Evolutionary conservation across 2,113 vertebrate genomes (phyloP).

Genomic region (Archocentrus centrarchus): DNA sequence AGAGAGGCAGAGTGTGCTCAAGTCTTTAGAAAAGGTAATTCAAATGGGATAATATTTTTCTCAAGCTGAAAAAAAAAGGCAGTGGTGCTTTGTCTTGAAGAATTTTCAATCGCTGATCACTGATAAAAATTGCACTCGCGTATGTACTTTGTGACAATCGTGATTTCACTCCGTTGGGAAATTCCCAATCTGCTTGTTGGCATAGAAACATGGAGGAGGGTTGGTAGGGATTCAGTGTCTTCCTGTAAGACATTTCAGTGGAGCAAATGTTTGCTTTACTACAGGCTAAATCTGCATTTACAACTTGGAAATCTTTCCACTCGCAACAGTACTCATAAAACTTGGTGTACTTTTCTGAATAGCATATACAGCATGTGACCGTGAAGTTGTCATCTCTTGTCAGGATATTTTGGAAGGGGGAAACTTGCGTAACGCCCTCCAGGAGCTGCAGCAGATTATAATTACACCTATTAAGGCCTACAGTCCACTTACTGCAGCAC

Average conservation of each 20-base stretch:
- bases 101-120: not conserved
- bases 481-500: slow-evolving; percentile 77
- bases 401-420: slow-evolving; percentile 95
- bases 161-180: slow-evolving; percentile 16
- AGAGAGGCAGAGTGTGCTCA: slow-evolving; percentile 90
- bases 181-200: slow-evolving; percentile 17
- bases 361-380: not conserved
- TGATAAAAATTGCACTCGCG: slow-evolving; percentile 3
- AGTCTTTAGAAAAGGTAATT: slow-evolving; percentile 92
- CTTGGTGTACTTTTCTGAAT: not conserved
- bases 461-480: slow-evolving; percentile 92
- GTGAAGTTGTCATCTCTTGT: not conserved
- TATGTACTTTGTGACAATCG: not conserved
- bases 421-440: slow-evolving; percentile 91
- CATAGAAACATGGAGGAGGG: not conserved
- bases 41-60: slow-evolving; percentile 3
- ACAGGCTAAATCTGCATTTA: not conserved
- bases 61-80: not conserved
- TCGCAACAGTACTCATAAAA: not conserved
- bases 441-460: slow-evolving; percentile 94
- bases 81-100: not conserved
- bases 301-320: not conserved
- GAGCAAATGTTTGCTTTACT: not conserved
- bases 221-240: not conserved
- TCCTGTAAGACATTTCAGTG: not conserved